phyloP scores from a whole-genome alignment of 2,888 invertebrate species.

The Andrena haemorrhoa region DNA sequence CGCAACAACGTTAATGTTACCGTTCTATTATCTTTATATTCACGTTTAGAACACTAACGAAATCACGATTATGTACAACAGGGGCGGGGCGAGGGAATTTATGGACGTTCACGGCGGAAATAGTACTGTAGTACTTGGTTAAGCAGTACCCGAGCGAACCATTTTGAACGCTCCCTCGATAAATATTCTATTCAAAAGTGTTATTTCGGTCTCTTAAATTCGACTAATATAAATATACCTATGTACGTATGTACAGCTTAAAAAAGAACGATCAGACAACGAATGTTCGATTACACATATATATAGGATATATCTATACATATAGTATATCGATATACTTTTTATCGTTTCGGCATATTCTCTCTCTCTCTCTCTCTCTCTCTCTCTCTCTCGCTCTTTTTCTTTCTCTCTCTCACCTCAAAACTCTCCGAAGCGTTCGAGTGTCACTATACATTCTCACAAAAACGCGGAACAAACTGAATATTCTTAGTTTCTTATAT shows the following conservation, averaged over 20 bases:
- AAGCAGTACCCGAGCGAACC: slow-evolving; percentile 7
- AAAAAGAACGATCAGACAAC: slow-evolving; percentile 23
- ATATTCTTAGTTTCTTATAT: slow-evolving; percentile 39
- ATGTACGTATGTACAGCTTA: slow-evolving; percentile 56
- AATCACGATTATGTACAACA: slow-evolving; percentile 62
- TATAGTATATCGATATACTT: neutral
- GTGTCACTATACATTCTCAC: slow-evolving; percentile 16
- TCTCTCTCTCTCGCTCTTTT: neutral
- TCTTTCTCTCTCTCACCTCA: neutral
- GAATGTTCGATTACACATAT: slow-evolving; percentile 38
- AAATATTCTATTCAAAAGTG: slow-evolving; percentile 57
- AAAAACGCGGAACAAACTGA: slow-evolving; percentile 20
- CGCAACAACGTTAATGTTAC: slow-evolving; percentile 52
- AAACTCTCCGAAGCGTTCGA: slow-evolving; percentile 28
- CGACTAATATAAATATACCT: slow-evolving; percentile 60
- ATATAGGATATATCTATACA: neutral
- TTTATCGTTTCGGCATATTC: slow-evolving; percentile 2
- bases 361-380: slow-evolving; percentile 2
- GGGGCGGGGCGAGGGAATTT: slow-evolving; percentile 21
- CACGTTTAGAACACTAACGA: slow-evolving; percentile 42
- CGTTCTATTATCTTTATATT: slow-evolving; percentile 40
- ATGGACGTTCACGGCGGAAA: slow-evolving; percentile 18
- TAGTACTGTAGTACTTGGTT: slow-evolving; percentile 11
- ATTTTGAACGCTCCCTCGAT: slow-evolving; percentile 26
- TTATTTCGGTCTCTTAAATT: slow-evolving; percentile 52